Conservation (phyloP, 2,888 invertebrate species). For the Cinara cedri region DNA sequence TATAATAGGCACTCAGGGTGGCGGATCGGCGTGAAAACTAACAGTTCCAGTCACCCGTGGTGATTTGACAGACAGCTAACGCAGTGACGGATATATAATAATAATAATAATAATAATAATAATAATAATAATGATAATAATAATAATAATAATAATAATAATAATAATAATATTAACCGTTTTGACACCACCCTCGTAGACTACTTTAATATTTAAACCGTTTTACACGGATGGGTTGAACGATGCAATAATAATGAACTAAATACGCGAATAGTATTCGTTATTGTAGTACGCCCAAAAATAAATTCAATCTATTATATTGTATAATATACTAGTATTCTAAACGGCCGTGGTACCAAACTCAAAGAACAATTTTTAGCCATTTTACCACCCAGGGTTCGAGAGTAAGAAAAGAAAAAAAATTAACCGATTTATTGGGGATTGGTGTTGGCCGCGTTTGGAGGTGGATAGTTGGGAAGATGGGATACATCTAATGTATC, state of each 20-base stretch:
- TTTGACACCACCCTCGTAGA: slow-evolving; percentile 53
- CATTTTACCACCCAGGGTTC: too few species aligned
- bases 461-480: too few species aligned
- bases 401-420: background rate
- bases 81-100: slow-evolving; percentile 27
- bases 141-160: slow-evolving; percentile 41
- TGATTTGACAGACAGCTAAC: slow-evolving; percentile 55
- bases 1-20: slow-evolving; percentile 55
- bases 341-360: too few species aligned
- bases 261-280: background rate
- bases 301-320: background rate
- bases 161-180: slow-evolving; percentile 45
- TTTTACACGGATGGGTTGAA: slow-evolving; percentile 4
- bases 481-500: too few species aligned
- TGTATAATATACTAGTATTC: too few species aligned
- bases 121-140: slow-evolving; percentile 31
- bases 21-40: slow-evolving; percentile 57
- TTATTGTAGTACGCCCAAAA: too few species aligned
- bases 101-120: slow-evolving; percentile 38
- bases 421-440: too few species aligned
- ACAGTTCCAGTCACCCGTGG: slow-evolving; percentile 55
- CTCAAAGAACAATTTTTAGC: too few species aligned
- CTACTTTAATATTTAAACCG: background rate
- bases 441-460: too few species aligned
- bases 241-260: slow-evolving; percentile 24